Base-by-base conservation (phyloP, 2,888 invertebrate species). In the Lasioglossum lativentre region DNA sequence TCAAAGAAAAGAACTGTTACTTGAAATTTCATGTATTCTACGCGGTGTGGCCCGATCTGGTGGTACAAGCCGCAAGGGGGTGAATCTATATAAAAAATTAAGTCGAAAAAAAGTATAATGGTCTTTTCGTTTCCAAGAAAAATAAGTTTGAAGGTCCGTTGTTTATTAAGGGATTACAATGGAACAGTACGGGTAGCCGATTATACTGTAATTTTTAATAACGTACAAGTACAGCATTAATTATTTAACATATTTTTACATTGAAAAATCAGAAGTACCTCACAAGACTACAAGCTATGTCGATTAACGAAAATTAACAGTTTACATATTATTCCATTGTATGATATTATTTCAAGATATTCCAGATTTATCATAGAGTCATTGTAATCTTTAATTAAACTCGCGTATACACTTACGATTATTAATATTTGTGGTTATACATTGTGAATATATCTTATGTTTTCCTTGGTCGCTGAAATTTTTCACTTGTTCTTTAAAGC, bases 231-330 rank as follows among this genome's bases (percentile, higher is more conserved):
- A 88, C 80, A 88, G 23, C 66, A 59, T 70, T 80, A 83, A 86
- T 80, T 78, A 52, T 80, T 78, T 80, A 88, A 86, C 76, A 86
- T 81, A 82, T 84, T 88, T 78, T 78, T 86, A 82, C 78, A 86
- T 63, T 52, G 56, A 83, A 73, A 83, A 74, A 73, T 75, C 71
- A 80, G 63, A 73, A 45, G 30, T 75, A 80, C 42, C 38, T 82
- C 63, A 30, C 40, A 75, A 59, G 66, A 72, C 45, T 86, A 80
- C 75, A 75, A 12, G 40, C 76, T 83, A 77, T 74, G 63, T 56
- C 27, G 19, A 40, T 78, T 78, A 82, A 87, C 71, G 23, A 71
- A 78, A 82, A 38, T n/a, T 34, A 45, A 68, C 40, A 71, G 34
- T 66, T 63, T 72, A 71, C 45, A 38, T 68, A 68, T 73, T 76